Conservation (phyloP, 1,140 invertebrate species). For the Heliconius hewitsoni region DNA sequence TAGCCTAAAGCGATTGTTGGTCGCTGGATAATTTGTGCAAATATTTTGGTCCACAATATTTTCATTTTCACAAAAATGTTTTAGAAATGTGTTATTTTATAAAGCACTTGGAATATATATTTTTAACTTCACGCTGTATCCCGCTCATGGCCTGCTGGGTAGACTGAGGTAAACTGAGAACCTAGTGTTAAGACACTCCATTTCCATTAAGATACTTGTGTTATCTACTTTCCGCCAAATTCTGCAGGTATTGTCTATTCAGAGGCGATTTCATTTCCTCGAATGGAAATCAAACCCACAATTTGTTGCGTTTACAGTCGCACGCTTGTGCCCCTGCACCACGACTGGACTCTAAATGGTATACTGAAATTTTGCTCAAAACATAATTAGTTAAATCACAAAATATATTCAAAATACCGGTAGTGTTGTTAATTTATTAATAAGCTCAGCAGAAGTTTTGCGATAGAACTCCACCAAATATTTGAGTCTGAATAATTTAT, state of each 20-base stretch:
- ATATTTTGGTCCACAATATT: neutral
- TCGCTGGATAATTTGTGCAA: neutral
- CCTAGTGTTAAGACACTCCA: no score
- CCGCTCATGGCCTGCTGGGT: no score
- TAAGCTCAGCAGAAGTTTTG: conserved; percentile 63
- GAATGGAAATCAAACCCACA: no score
- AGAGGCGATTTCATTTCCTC: no score
- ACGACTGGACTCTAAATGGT: no score
- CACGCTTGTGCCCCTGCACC: no score
- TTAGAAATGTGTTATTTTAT: neutral
- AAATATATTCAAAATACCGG: conserved; percentile 50
- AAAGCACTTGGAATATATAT: no score
- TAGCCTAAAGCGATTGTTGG: neutral
- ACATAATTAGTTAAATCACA: neutral
- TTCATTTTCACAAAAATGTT: neutral
- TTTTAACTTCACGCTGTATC: neutral
- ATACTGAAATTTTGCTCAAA: neutral
- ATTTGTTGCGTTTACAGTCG: no score
- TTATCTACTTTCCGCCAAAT: no score
- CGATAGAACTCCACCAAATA: conserved; percentile 73
- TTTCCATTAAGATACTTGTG: no score
- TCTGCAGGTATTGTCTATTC: no score
- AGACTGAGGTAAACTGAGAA: no score
- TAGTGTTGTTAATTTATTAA: conserved; percentile 68
- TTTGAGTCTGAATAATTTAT: conserved; percentile 69